Evolutionary conservation across 1,140 invertebrate species (phyloP).

Genomic region (Papilio polytes): DNA sequence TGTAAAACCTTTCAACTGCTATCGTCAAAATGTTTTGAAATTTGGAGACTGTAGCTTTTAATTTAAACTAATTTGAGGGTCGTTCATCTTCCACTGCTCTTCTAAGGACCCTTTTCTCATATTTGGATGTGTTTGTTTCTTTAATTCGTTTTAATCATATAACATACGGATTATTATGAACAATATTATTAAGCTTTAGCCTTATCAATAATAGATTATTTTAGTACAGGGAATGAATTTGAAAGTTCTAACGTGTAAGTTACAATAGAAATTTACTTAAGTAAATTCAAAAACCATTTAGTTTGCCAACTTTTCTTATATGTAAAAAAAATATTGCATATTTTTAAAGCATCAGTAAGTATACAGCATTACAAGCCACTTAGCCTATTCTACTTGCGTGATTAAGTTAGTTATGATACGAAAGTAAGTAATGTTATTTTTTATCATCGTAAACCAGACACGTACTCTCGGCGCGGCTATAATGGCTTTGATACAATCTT

Average conservation of each 20-base stretch:
- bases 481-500: conserved; percentile 5
- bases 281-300: not conserved
- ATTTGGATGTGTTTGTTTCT: not conserved
- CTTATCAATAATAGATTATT: not conserved
- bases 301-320: too few relatives aligned
- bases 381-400: conserved; percentile 16
- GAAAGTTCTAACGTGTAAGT: not conserved
- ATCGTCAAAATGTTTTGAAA: not conserved
- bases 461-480: not conserved
- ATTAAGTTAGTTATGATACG: conserved; percentile 13
- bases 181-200: not conserved
- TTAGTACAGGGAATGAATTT: not conserved
- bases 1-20: not conserved
- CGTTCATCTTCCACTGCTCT: not conserved
- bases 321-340: not conserved
- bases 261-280: not conserved
- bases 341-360: not conserved
- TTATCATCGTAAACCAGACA: conserved; percentile 6
- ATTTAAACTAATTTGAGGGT: not conserved
- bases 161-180: too few relatives aligned
- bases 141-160: not conserved
- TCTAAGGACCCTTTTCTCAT: not conserved
- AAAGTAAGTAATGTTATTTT: conserved; percentile 11
- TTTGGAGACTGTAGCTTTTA: not conserved
- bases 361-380: not conserved